Evolutionary conservation across 1,140 invertebrate genomes (phyloP).

Genomic region (Homalodisca vitripennis): DNA sequence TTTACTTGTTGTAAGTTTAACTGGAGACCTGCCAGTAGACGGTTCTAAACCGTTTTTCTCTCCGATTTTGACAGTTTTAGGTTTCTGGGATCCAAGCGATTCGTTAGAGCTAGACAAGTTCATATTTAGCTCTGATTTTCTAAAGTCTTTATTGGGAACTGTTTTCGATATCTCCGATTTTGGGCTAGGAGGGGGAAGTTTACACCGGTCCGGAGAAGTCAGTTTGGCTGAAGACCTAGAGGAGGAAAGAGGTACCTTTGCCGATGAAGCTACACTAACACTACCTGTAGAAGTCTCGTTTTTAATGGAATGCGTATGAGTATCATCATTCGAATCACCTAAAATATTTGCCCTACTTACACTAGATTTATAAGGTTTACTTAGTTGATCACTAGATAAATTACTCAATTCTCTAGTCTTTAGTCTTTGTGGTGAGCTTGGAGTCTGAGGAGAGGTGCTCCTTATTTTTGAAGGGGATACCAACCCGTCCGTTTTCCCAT

Average conservation of each 20-base stretch:
- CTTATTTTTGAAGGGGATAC: conserved; percentile 7
- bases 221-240: conserved; percentile 25
- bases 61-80: not conserved
- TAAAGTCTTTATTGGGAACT: conserved; percentile 68
- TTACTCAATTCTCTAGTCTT: not conserved
- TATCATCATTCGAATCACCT: conserved; percentile 1
- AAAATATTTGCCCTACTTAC: not conserved
- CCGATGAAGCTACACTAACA: not conserved
- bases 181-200: conserved; percentile 59
- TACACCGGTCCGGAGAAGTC: conserved; percentile 41
- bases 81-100: conserved; percentile 1
- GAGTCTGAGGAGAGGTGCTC: conserved; percentile 12
- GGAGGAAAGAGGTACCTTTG: not conserved
- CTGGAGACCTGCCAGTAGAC: not conserved
- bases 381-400: not conserved
- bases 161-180: conserved; percentile 52
- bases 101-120: conserved; percentile 49
- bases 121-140: conserved; percentile 73
- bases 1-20: conserved; percentile 26
- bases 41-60: conserved; percentile 4
- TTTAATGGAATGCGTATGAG: conserved; percentile 8
- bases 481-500: not conserved
- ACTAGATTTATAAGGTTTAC: not conserved
- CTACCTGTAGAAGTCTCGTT: not conserved
- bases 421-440: conserved; percentile 1